phyloP scores from a whole-genome alignment of 30 jellyfish, hydroid and myxozoan species.

The Sanderia malayensis region DNA sequence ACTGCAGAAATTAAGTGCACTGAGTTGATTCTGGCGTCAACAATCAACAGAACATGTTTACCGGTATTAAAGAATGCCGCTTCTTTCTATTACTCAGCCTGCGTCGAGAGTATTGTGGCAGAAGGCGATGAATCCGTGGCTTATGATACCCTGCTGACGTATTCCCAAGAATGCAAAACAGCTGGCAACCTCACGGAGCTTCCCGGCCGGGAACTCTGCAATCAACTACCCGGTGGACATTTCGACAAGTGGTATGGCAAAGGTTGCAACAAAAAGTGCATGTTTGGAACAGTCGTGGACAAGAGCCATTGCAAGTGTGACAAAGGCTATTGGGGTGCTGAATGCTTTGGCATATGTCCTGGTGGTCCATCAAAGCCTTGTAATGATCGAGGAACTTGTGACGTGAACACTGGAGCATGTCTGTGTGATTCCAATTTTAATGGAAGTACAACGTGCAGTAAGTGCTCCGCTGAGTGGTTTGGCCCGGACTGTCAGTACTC shows the following conservation, averaged over 20 bases:
- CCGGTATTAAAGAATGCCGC: constrained; percentile 14
- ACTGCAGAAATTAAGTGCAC: constrained; percentile 33
- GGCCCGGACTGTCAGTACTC: constrained; percentile 39
- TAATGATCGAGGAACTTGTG: constrained; percentile 47
- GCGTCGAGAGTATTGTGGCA: constrained; percentile 15
- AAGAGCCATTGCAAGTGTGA: constrained; percentile 36
- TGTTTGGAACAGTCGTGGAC: constrained; percentile 25
- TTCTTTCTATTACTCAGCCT: constrained; percentile 16
- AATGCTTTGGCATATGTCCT: constrained; percentile 38
- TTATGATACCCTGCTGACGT: constrained; percentile 39
- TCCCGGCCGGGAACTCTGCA: constrained; percentile 57
- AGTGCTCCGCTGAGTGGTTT: constrained; percentile 56
- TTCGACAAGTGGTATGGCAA: constrained; percentile 47
- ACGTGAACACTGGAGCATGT: constrained; percentile 44
- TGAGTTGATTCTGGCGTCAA: neutral
- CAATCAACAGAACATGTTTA: constrained; percentile 32
- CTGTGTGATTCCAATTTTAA: constrained; percentile 43
- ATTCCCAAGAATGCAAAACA: constrained; percentile 52
- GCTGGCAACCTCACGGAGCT: constrained; percentile 19
- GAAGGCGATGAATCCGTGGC: constrained; percentile 11
- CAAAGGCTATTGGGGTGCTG: constrained; percentile 55
- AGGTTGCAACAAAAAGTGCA: constrained; percentile 32
- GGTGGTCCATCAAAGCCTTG: constrained; percentile 50
- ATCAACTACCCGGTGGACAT: constrained; percentile 37
- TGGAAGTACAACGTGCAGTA: constrained; percentile 41